phyloP scores from a whole-genome alignment of 2,888 invertebrate species.

The Parasteatoda lunata region DNA sequence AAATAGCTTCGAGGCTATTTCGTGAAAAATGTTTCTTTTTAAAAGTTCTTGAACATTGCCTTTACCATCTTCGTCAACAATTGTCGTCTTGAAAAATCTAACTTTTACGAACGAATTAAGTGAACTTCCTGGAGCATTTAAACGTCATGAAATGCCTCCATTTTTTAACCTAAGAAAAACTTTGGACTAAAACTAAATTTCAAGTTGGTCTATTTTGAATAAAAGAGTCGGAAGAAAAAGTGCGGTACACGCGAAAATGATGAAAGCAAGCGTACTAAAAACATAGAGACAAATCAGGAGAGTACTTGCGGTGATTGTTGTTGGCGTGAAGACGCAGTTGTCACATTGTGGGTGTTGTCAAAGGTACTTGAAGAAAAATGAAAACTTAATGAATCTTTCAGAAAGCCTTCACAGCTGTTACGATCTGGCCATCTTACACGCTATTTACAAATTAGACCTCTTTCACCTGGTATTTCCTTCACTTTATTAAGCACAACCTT shows the following conservation, averaged over 20 bases:
- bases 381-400: conserved; percentile 64
- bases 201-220: neutral
- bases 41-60: too few species aligned
- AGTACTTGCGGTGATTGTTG: conserved; percentile 47
- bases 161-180: too few species aligned
- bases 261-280: neutral
- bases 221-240: neutral
- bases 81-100: too few species aligned
- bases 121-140: neutral
- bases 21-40: too few species aligned
- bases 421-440: conserved; percentile 35
- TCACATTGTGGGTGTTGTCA: conserved; percentile 62
- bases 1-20: too few species aligned
- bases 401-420: conserved; percentile 42
- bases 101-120: neutral
- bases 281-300: conserved; percentile 6
- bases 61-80: too few species aligned
- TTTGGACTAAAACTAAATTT: neutral
- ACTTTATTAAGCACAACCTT: conserved; percentile 41
- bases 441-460: conserved; percentile 63
- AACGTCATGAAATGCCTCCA: too few species aligned
- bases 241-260: conserved; percentile 7
- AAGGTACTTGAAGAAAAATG: conserved; percentile 59
- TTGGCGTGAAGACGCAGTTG: conserved; percentile 60
- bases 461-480: conserved; percentile 46